Base-by-base conservation (phyloP, 2,888 invertebrate genomes). In the Oeneis ivallda region DNA sequence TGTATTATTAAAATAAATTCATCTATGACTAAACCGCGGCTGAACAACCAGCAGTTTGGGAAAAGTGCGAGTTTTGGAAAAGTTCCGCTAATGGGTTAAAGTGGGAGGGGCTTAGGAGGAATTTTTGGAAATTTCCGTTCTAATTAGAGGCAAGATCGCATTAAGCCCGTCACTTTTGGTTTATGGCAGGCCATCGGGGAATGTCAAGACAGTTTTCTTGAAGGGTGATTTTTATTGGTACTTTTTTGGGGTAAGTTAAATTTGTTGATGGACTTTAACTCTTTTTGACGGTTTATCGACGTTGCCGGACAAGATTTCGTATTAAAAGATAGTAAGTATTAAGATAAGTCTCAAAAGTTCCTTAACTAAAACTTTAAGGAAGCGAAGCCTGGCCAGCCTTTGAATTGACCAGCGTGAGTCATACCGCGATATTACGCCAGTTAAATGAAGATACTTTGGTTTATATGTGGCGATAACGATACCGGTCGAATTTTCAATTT, bases 131-230 rank as follows among this genome's bases (percentile, higher is more conserved):
- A 86, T 86, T 89, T 86, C 80, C 72, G 77, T 82, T 85, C 87
- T 90, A 90, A 90, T 90, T 90, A 90, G 84, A 83, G 82, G 75
- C 79, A 81, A 77, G 83, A 89, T 87, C 86, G 89, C 87, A 84
- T 89, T 87, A 86, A 79, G 75, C 83, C 80, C 80, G 89, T 90
- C 89, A 87, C 83, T 90, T 86, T 84, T 87, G 82, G 81, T 89
- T 90, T 88, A 87, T 83, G 79, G 80, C 77, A 74, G 77, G 26
- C 79, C 81, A 74, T 75, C 76, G 74, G 81, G 80, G 79, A 76
- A 73, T 73, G 81, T 83, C 82, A 75, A 69, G 68, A 72, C 73
- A 70, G 72, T 76, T 74, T 71, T 67, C 45, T 80, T 82, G 79
- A 79, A 77, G 76, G 75, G 67, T 73, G 75, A 79, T 77, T 79